phyloP scores from a whole-genome alignment of 64 coral and sea anemone genomes.

The Pachyseris speciosa region DNA sequence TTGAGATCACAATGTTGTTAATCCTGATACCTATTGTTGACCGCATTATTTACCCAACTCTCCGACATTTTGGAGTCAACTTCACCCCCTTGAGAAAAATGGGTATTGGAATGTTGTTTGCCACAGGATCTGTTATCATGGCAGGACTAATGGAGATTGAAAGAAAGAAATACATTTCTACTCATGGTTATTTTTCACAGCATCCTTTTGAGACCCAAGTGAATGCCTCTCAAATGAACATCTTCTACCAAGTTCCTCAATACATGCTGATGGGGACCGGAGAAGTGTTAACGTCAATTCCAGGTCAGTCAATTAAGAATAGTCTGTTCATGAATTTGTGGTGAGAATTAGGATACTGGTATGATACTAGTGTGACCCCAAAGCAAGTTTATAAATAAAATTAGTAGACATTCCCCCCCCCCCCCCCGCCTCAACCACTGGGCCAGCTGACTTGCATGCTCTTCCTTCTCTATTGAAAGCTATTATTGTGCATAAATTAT shows the following conservation, averaged over 20 bases:
- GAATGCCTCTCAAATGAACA: slow-evolving; percentile 67
- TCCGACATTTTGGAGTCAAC: slow-evolving; percentile 49
- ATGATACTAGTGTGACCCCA: too few relatives aligned
- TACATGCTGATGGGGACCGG: slow-evolving; percentile 68
- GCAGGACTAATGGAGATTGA: slow-evolving; percentile 76
- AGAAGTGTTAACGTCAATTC: slow-evolving; percentile 65
- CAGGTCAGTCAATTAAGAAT: slow-evolving; percentile 29
- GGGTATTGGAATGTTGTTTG: slow-evolving; percentile 90
- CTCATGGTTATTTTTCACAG: slow-evolving; percentile 30
- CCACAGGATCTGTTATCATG: slow-evolving; percentile 70
- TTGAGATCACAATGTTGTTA: slow-evolving; percentile 62
- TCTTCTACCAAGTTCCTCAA: slow-evolving; percentile 85
- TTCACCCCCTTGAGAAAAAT: slow-evolving; percentile 82
- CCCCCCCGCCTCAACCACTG: too few relatives aligned
- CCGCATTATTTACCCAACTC: slow-evolving; percentile 66
- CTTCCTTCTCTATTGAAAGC: too few relatives aligned
- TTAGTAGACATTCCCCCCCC: too few relatives aligned
- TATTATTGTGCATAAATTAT: too few relatives aligned
- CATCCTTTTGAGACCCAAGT: slow-evolving; percentile 40
- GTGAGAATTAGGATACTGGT: too few relatives aligned
- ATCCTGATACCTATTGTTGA: slow-evolving; percentile 88
- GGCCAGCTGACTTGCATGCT: too few relatives aligned
- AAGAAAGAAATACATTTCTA: slow-evolving; percentile 38
- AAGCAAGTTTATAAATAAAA: too few relatives aligned
- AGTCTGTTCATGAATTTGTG: neutral